phyloP scores from a whole-genome alignment of 2,113 vertebrate genomes.

The Cranoglanis bouderius region DNA sequence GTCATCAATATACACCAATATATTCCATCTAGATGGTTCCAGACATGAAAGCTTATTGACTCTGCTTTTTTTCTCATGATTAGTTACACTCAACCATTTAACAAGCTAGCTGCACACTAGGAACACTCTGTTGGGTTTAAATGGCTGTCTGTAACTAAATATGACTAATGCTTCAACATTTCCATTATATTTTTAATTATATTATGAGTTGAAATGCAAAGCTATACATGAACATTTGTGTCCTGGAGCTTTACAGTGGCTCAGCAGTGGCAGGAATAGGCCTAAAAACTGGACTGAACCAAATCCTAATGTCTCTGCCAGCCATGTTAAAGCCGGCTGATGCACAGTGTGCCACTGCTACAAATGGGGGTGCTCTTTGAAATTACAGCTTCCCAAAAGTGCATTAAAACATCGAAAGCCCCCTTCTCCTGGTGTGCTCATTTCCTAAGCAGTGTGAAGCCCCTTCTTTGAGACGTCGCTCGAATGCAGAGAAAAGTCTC shows the following conservation, averaged over 20 bases:
- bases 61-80: not conserved
- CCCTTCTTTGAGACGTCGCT: slow-evolving; percentile 41
- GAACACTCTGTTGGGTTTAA: not conserved
- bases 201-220: not conserved
- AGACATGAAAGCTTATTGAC: not conserved
- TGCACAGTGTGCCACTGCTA: slow-evolving; percentile 46
- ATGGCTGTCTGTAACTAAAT: not conserved
- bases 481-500: slow-evolving; percentile 44
- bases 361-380: slow-evolving; percentile 48
- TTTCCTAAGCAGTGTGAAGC: slow-evolving; percentile 57
- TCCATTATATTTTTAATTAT: not conserved
- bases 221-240: not conserved
- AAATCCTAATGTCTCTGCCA: slow-evolving; percentile 48
- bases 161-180: not conserved
- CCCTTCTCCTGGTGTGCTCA: slow-evolving; percentile 50
- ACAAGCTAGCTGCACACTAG: not conserved
- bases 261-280: not conserved
- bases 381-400: slow-evolving; percentile 54
- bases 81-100: not conserved
- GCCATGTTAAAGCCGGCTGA: slow-evolving; percentile 47
- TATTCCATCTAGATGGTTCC: not conserved
- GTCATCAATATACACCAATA: not conserved
- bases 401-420: slow-evolving; percentile 44
- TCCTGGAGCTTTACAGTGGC: not conserved
- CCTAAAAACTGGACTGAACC: slow-evolving; percentile 28